phyloP scores from a whole-genome alignment of 92 coral and sea anemone species.

The Virgularia gustaviana region DNA sequence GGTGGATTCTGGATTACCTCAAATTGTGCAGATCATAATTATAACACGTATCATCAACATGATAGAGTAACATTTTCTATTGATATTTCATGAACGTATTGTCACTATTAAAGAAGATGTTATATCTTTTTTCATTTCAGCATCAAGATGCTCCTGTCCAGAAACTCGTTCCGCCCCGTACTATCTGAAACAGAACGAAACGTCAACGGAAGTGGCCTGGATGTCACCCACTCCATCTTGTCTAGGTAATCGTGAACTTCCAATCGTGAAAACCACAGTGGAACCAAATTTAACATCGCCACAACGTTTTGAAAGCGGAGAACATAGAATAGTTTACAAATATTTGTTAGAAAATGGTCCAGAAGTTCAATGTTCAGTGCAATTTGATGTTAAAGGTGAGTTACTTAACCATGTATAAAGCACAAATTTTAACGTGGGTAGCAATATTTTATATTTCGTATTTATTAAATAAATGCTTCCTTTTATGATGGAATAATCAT shows the following conservation, averaged over 20 bases:
- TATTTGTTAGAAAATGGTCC: not conserved
- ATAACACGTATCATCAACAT: no score
- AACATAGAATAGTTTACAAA: not conserved
- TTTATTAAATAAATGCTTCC: no score
- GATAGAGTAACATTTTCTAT: no score
- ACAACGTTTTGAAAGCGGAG: not conserved
- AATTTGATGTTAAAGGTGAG: slow-evolving; percentile 9
- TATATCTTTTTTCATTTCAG: not conserved
- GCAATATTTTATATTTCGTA: no score
- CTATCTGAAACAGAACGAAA: not conserved
- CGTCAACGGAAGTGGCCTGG: not conserved
- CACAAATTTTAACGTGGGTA: no score
- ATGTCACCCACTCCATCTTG: not conserved
- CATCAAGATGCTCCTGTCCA: not conserved
- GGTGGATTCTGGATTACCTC: no score
- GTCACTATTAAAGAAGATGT: no score
- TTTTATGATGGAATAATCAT: no score
- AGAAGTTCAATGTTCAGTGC: not conserved
- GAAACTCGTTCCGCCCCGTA: not conserved
- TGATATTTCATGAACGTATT: no score
- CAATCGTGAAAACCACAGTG: not conserved
- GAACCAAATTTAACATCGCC: not conserved
- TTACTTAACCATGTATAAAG: no score
- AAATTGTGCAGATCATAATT: no score
- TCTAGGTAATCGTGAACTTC: not conserved